phyloP scores from a whole-genome alignment of 2,113 vertebrate genomes.

The Catharus bicknelli region DNA sequence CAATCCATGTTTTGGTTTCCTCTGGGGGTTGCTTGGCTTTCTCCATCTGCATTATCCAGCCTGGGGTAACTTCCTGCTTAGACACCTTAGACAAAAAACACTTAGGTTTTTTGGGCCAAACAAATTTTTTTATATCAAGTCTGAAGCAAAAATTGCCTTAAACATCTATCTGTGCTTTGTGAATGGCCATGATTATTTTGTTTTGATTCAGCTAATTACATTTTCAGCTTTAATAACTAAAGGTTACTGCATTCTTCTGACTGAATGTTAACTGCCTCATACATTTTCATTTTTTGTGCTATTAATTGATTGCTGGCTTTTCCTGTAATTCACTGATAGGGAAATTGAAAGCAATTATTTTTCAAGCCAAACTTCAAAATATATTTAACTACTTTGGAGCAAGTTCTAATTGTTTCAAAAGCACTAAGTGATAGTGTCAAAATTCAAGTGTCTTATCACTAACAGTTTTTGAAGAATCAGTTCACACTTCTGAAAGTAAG shows the following conservation, averaged over 20 bases:
- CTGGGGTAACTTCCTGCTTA: neutral
- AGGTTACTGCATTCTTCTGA: neutral
- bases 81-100: neutral
- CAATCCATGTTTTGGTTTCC: neutral
- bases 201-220: conserved; percentile 29
- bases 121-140: neutral
- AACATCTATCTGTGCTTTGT: neutral
- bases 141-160: neutral
- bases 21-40: neutral
- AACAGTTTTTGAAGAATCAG: neutral
- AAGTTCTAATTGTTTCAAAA: neutral
- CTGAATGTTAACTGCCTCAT: conserved; percentile 2
- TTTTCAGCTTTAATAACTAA: neutral
- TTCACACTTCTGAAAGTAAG: neutral
- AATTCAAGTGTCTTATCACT: neutral
- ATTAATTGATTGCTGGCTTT: neutral
- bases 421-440: neutral
- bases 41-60: neutral
- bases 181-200: neutral
- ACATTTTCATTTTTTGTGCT: neutral
- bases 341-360: neutral
- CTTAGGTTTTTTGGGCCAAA: neutral
- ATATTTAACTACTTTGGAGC: neutral
- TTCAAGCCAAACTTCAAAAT: neutral
- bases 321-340: neutral